Evolutionary conservation across 2,797 vertebrate genomes (phyloP).

Genomic region (Rhadinocentrus ornatus): DNA sequence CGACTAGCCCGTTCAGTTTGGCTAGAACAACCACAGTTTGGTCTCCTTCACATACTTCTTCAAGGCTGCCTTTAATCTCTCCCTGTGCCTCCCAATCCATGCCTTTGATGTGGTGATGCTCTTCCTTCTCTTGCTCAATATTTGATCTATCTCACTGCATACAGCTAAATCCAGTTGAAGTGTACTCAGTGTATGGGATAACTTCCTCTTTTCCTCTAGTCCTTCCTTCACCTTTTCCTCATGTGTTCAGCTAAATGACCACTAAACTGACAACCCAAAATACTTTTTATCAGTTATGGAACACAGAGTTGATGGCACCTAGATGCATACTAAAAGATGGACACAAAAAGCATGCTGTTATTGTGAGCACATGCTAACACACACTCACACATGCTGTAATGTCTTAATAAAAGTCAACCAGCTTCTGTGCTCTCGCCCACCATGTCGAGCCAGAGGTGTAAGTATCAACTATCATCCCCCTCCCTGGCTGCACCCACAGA

Average conservation of each 20-base stretch:
- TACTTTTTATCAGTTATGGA: constrained; percentile 44
- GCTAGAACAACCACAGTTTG: constrained; percentile 74
- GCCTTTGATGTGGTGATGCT: constrained; percentile 82
- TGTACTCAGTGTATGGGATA: constrained; percentile 61
- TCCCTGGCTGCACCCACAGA: constrained; percentile 69
- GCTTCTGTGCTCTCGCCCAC: constrained; percentile 72
- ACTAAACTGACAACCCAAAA: constrained; percentile 48
- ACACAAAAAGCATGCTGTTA: constrained; percentile 1
- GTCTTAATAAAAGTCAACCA: constrained; percentile 73
- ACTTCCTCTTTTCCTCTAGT: constrained; percentile 41
- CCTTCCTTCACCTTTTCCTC: constrained; percentile 29
- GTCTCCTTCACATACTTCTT: constrained; percentile 84
- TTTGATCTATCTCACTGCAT: constrained; percentile 81
- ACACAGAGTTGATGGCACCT: constrained; percentile 15
- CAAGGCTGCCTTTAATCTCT: constrained; percentile 86
- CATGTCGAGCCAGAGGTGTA: constrained; percentile 68
- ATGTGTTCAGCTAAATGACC: constrained; percentile 58
- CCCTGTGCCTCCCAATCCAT: constrained; percentile 75
- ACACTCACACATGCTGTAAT: constrained; percentile 15
- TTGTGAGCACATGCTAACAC: constrained; percentile 1
- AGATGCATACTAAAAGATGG: constrained; percentile 8
- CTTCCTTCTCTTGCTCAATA: constrained; percentile 82
- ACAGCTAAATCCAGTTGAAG: constrained; percentile 78
- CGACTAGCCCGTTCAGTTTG: constrained; percentile 63
- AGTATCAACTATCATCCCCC: constrained; percentile 70